Conservation (phyloP, 1,140 invertebrate genomes). For the Drosophila ogumai region DNA sequence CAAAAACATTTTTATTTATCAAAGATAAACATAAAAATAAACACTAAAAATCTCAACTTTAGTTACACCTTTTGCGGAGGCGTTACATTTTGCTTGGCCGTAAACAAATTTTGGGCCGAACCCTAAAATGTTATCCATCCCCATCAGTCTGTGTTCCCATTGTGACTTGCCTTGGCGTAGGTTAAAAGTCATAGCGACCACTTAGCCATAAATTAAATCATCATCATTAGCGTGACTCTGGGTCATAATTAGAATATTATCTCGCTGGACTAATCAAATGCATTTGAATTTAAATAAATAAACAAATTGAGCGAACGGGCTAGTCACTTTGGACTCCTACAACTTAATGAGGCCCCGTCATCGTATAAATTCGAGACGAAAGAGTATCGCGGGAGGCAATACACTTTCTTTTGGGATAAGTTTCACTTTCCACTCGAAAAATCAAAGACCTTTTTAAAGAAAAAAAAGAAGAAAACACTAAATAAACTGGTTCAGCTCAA, state of each 20-base stretch:
- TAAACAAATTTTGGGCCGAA: slow-evolving; percentile 28
- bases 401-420: slow-evolving; percentile 64
- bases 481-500: slow-evolving; percentile 68
- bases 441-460: slow-evolving; percentile 27
- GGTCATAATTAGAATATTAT: slow-evolving; percentile 70
- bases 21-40: slow-evolving; percentile 2
- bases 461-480: background rate
- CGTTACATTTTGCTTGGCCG: slow-evolving; percentile 25
- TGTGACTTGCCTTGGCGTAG: slow-evolving; percentile 25
- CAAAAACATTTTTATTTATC: background rate
- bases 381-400: slow-evolving; percentile 36
- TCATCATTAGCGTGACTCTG: slow-evolving; percentile 50
- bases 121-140: slow-evolving; percentile 29
- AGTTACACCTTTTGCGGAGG: slow-evolving; percentile 30
- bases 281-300: slow-evolving; percentile 54
- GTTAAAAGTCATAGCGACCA: slow-evolving; percentile 51
- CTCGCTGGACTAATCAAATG: slow-evolving; percentile 36
- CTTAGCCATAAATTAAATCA: slow-evolving; percentile 60
- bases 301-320: slow-evolving; percentile 62
- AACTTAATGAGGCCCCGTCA: slow-evolving; percentile 62
- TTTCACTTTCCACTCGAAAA: slow-evolving; percentile 69
- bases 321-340: slow-evolving; percentile 62
- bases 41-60: slow-evolving; percentile 3
- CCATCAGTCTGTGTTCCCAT: slow-evolving; percentile 21
- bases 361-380: slow-evolving; percentile 8